phyloP scores from a whole-genome alignment of 92 coral and sea anemone species.

The Zoanthus gigantus region DNA sequence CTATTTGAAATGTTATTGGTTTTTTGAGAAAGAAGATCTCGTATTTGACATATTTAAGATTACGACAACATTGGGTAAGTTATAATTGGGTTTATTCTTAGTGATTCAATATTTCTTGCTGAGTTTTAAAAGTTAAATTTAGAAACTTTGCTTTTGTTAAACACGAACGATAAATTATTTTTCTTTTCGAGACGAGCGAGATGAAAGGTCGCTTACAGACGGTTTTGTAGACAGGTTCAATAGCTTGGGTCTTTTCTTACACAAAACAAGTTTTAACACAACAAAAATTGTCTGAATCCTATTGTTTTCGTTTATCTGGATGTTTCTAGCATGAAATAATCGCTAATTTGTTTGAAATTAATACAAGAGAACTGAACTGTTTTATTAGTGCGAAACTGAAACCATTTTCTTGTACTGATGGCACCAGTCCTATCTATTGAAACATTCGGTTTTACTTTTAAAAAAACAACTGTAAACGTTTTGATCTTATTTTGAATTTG shows the following conservation, averaged over 20 bases:
- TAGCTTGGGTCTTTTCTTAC: too few species aligned
- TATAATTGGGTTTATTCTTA: background rate
- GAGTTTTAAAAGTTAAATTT: too few species aligned
- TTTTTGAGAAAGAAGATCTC: background rate
- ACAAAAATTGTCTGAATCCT: background rate
- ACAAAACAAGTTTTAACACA: too few species aligned
- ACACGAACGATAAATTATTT: too few species aligned
- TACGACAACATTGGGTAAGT: background rate
- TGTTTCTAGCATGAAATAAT: background rate
- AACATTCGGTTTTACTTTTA: background rate
- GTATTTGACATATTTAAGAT: background rate
- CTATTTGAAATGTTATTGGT: background rate
- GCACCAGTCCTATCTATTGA: too few species aligned
- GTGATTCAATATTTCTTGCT: background rate
- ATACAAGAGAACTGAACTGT: background rate
- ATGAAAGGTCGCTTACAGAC: too few species aligned
- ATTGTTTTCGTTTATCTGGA: slow-evolving; percentile 1
- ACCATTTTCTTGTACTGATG: too few species aligned
- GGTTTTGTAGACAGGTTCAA: too few species aligned
- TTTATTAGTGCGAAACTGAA: background rate
- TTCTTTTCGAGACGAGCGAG: too few species aligned
- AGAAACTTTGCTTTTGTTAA: too few species aligned
- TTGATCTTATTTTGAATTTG: background rate
- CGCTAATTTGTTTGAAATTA: background rate
- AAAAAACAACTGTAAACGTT: background rate